Base-by-base conservation (phyloP, 64 coral and sea anemone genomes). In the Porites lutea region DNA sequence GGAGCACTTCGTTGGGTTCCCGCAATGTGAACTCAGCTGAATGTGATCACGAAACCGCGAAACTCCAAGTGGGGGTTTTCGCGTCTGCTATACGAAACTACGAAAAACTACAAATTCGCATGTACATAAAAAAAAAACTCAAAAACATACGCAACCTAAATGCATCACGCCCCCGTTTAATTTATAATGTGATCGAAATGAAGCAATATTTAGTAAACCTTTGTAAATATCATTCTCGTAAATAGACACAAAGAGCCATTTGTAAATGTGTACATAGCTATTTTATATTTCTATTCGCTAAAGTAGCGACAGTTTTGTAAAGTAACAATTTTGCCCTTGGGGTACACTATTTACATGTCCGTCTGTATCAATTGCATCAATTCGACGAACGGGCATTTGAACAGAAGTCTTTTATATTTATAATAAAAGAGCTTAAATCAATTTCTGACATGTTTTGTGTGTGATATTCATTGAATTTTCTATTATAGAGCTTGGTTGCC, bases 241-340 rank as follows among this genome's bases (percentile, higher is more conserved):
- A 74, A 74, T 74, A 74, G 37, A 8, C 18, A 67, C 45, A 16
- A 10, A 65, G 61, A 82, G 79, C 48, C 59, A 14, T 52, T 13
- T 84, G 81, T 84, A 84, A 84, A 84, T 84, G n/a, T 84, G 81
- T 84, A 84, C 50, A 68, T 68, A 69, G 63, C 60, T 22, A 22
- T 67, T 68, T 66, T 15, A 83, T 83, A 83, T 83, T 84, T 84
- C 61, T 52, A 51, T 14, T 51, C 48, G 62, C 81, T 68, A 65
- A 14, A 50, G 20, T 46, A 65, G 58, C 58, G 57, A 64, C 14
- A 82, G 59, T 68, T 84, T 84, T 84, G 81, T 84, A 84, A 84
- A 68, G 63, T 68, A 84, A 68, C 51, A 57, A 68, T 50, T 51
- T 65, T 11, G 59, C 79, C 79, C 6, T 59, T 10, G 14, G 68